Base-by-base conservation (phyloP, 2,888 invertebrate genomes). In the Acleris laterana region DNA sequence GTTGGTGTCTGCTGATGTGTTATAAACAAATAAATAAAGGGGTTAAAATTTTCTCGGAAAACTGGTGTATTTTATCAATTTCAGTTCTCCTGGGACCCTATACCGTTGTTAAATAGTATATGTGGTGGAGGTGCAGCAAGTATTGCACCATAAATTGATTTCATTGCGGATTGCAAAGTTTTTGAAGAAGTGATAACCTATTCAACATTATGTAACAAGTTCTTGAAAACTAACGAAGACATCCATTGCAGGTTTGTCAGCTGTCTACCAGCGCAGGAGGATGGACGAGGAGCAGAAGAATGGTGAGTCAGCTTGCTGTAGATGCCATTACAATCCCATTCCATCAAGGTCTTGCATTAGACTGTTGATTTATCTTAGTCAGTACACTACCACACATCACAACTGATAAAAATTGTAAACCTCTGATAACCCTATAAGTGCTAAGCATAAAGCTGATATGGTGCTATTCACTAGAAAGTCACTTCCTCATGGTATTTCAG, bases 271-370 rank as follows among this genome's bases (percentile, higher is more conserved):
- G 93, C 77, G 87, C 95, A 74, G 95, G 95, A 86, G 95, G 95
- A 92, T 97, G 97, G 96, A 94, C 96, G 73, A 95, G 93, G 86
- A 95, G 95, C 84, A 95, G 95, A 81, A 97, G 96, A 95, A 93
- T 95, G 93, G 97, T 97, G 91, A 93, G 95, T 94, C 60, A 59
- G 51, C 19, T 52, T 62, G 61, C 60, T 58, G n/a, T 25, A 44
- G 46, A 56, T 65, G 61, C 19, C 46, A 28, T 53, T 32, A 44
- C 25, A 42, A 9, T 20, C 5, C 19, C 13, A 38, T 13, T 38
- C 2, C 9, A 13, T 44, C 50, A 55, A 64, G 28, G 49, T 55
- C 60, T 32, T 55, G 19, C 5, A 20, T 48, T 48, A 58, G 38
- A 25, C 17, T 62, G 55, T 49, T 42, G 42, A 20, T 57, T 57